A percentile compares a stretch with the other conserved stretches of the same genome.
Evolutionary conservation across 2,888 invertebrate species (phyloP).

Genomic region (Rhimphoctona megacephalus): DNA sequence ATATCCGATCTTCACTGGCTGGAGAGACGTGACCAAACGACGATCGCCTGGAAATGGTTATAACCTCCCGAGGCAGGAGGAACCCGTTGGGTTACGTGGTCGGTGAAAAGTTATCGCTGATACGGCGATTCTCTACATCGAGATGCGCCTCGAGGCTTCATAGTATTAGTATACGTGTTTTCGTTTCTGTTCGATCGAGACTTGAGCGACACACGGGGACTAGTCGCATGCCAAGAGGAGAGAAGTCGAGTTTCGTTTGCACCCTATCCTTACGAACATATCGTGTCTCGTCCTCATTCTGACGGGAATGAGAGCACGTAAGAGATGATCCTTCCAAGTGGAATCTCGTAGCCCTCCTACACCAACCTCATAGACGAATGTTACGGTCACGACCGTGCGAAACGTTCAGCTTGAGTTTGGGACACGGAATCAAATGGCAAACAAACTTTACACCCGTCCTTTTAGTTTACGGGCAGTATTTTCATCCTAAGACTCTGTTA

Average conservation of each 20-base stretch:
- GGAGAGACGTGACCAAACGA: slow-evolving; percentile 63
- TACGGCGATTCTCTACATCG: slow-evolving; percentile 58
- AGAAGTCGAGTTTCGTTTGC: slow-evolving; percentile 24
- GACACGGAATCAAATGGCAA: not conserved
- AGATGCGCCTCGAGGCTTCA: slow-evolving; percentile 49
- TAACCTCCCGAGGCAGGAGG: slow-evolving; percentile 44
- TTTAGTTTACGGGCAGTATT: not conserved
- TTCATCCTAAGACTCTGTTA: not conserved
- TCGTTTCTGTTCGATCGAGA: slow-evolving; percentile 41
- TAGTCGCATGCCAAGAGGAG: slow-evolving; percentile 33
- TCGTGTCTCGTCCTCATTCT: slow-evolving; percentile 17
- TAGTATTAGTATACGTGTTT: slow-evolving; percentile 56
- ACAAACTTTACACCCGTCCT: slow-evolving; percentile 7
- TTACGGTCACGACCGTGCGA: slow-evolving; percentile 27
- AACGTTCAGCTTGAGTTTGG: slow-evolving; percentile 22
- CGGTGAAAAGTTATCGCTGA: slow-evolving; percentile 65
- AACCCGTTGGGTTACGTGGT: slow-evolving; percentile 24
- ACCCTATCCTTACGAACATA: not conserved
- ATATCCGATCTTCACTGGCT: slow-evolving; percentile 24
- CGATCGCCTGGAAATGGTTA: slow-evolving; percentile 63
- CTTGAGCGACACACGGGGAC: slow-evolving; percentile 30
- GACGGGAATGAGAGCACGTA: slow-evolving; percentile 55
- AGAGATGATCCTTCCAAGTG: slow-evolving; percentile 41
- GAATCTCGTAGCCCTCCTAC: slow-evolving; percentile 3
- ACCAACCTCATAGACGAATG: slow-evolving; percentile 14